phyloP scores from a whole-genome alignment of 1,140 invertebrate species.

The Caenorhabditis brenneri region DNA sequence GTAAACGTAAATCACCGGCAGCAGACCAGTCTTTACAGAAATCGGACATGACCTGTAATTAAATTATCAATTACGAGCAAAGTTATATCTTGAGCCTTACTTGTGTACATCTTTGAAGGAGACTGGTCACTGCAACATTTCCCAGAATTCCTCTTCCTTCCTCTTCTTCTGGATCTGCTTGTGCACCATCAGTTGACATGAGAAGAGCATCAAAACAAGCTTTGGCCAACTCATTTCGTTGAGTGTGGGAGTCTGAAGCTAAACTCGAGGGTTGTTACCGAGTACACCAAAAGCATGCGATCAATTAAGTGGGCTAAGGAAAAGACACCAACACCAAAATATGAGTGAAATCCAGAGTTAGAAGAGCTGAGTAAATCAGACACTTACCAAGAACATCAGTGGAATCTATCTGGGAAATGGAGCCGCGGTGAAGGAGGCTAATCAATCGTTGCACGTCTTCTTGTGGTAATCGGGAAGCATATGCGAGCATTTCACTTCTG shows the following conservation, averaged over 20 bases:
- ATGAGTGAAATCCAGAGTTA: neutral
- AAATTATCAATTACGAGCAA: neutral
- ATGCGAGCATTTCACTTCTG: slow-evolving; percentile 83
- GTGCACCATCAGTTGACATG: slow-evolving; percentile 21
- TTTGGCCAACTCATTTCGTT: slow-evolving; percentile 66
- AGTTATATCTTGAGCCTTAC: neutral
- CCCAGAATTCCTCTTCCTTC: slow-evolving; percentile 14
- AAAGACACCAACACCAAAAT: slow-evolving; percentile 32
- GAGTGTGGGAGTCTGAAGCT: slow-evolving; percentile 70
- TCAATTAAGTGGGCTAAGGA: neutral
- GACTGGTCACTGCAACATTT: slow-evolving; percentile 43
- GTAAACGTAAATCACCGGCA: slow-evolving; percentile 47
- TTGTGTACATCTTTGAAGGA: slow-evolving; percentile 22
- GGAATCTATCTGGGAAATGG: slow-evolving; percentile 76
- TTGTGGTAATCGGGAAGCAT: slow-evolving; percentile 80
- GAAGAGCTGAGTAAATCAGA: neutral
- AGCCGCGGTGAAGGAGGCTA: slow-evolving; percentile 87
- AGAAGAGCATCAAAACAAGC: slow-evolving; percentile 70
- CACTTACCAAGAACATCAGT: slow-evolving; percentile 67
- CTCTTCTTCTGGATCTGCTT: slow-evolving; percentile 47
- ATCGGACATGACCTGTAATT: slow-evolving; percentile 20
- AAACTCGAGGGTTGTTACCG: slow-evolving; percentile 55
- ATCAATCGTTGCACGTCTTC: slow-evolving; percentile 87
- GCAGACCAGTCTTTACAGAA: slow-evolving; percentile 40
- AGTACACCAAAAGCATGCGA: slow-evolving; percentile 26